Percentiles rank a stretch among this genome's conserved stretches.
Conservation (phyloP, 2,797 vertebrate species). For the Cyclura pinguis region DNA sequence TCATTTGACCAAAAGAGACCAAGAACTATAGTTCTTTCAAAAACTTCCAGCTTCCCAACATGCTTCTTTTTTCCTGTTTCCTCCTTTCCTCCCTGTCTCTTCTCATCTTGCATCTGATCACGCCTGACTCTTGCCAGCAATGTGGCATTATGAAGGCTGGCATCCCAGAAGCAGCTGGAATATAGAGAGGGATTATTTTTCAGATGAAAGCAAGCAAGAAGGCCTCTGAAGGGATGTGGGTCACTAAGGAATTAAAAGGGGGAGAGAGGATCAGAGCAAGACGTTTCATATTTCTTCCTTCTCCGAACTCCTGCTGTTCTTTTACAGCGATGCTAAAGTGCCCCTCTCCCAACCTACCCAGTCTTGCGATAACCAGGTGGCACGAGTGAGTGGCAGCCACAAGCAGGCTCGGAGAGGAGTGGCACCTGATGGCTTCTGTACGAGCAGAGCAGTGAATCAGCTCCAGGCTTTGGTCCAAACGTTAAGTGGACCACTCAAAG, state of each 20-base stretch:
- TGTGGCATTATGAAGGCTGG: background rate
- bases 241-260: background rate
- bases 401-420: no score
- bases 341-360: no score
- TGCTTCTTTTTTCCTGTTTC: background rate
- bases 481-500: no score
- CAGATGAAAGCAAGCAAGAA: background rate
- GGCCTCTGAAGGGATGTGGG: conserved; percentile 5
- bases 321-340: background rate
- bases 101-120: background rate
- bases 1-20: background rate
- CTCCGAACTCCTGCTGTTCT: background rate
- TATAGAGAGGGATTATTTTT: conserved; percentile 11
- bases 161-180: background rate
- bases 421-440: no score
- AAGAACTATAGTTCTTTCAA: background rate
- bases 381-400: no score
- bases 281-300: background rate
- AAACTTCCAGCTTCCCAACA: background rate
- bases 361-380: no score
- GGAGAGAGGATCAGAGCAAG: background rate
- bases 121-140: background rate
- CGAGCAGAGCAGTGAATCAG: no score
- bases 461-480: no score
- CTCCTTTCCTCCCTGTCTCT: no score